Conservation (phyloP, 1,140 invertebrate species). For the Leptonema lineaticorne region DNA sequence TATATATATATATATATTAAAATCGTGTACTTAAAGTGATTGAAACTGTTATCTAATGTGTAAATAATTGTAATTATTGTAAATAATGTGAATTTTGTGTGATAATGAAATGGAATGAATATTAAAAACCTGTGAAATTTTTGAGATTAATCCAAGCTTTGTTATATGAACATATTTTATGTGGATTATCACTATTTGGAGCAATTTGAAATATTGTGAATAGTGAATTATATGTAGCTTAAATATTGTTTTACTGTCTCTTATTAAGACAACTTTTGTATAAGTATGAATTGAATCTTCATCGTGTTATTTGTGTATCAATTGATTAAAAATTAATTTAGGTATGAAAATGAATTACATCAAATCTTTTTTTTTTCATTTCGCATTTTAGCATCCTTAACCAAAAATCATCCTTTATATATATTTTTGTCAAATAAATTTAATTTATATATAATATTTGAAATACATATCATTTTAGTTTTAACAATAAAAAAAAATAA, state of each 20-base stretch:
- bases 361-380: not conserved
- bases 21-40: not conserved
- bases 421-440: too few relatives aligned
- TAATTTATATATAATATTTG: too few relatives aligned
- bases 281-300: constrained; percentile 36
- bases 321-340: constrained; percentile 29
- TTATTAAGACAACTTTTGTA: constrained; percentile 36
- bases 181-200: constrained; percentile 9
- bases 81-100: constrained; percentile 24
- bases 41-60: constrained; percentile 22
- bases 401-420: not conserved
- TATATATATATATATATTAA: too few relatives aligned
- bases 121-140: constrained; percentile 7
- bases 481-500: too few relatives aligned
- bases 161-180: constrained; percentile 24
- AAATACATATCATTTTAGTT: too few relatives aligned
- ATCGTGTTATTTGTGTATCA: constrained; percentile 40
- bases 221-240: constrained; percentile 33
- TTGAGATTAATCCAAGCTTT: constrained; percentile 33
- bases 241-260: constrained; percentile 24
- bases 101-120: constrained; percentile 23
- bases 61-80: constrained; percentile 28
- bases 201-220: constrained; percentile 34
- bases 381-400: not conserved
- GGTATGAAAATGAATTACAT: constrained; percentile 10